Conservation (phyloP, 2,888 invertebrate species). For the Melinopterus prodromus region DNA sequence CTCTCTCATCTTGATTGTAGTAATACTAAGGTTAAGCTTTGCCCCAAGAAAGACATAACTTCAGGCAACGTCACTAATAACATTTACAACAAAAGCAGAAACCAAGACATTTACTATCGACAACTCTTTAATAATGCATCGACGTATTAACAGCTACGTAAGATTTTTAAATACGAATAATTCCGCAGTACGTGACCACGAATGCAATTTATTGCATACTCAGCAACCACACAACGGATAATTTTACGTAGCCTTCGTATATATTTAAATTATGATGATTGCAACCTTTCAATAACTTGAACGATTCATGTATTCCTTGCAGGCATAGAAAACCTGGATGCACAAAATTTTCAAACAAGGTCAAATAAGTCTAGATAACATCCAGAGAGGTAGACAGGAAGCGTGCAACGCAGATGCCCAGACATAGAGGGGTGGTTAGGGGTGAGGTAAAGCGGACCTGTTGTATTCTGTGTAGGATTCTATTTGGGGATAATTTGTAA, state of each 20-base stretch:
- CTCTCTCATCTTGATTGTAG: too few relatives aligned
- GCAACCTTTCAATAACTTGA: not conserved
- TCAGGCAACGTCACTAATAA: too few relatives aligned
- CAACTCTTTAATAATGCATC: not conserved
- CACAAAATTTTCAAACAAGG: not conserved
- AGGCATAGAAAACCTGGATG: not conserved
- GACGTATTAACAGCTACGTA: not conserved
- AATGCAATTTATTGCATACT: not conserved
- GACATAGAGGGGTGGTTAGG: not conserved
- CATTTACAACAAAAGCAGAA: too few relatives aligned
- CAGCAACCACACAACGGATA: not conserved
- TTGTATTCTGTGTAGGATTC: not conserved
- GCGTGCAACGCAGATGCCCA: not conserved
- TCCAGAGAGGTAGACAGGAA: not conserved
- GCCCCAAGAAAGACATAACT: too few relatives aligned
- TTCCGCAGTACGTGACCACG: not conserved
- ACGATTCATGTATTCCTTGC: not conserved
- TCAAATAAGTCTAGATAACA: not conserved
- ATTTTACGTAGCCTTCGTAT: not conserved
- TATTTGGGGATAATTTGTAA: not conserved
- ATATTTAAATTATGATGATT: not conserved
- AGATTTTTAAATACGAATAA: not conserved
- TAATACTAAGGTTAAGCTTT: too few relatives aligned
- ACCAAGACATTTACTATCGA: not conserved
- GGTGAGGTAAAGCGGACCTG: not conserved